Conservation (phyloP, 2,888 invertebrate genomes). For the Drosophila koepferae region DNA sequence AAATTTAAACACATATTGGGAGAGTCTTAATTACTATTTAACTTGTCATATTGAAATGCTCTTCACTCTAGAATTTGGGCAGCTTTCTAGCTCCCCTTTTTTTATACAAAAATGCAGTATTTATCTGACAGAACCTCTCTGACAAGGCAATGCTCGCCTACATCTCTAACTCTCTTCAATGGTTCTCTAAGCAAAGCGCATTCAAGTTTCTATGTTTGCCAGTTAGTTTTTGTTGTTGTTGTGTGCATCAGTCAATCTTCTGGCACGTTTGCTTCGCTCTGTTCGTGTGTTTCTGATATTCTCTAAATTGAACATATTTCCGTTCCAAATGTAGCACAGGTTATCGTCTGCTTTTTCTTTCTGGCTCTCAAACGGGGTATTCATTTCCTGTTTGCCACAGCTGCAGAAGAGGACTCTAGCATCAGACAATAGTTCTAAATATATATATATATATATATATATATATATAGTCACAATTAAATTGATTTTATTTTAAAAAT, state of each 20-base stretch:
- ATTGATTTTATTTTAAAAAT: background rate
- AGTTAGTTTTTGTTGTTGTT: slow-evolving; percentile 3
- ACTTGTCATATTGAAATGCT: too few relatives aligned
- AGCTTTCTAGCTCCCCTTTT: too few relatives aligned
- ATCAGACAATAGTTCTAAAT: background rate
- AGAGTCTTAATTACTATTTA: too few relatives aligned
- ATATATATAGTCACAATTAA: background rate
- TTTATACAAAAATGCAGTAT: too few relatives aligned
- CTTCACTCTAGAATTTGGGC: too few relatives aligned
- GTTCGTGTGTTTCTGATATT: slow-evolving; percentile 48
- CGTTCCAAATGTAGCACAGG: slow-evolving; percentile 51
- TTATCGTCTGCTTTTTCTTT: slow-evolving; percentile 1
- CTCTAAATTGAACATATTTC: slow-evolving; percentile 74
- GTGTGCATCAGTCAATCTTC: slow-evolving; percentile 51
- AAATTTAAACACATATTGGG: too few relatives aligned
- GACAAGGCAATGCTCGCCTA: background rate
- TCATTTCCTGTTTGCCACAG: slow-evolving; percentile 65
- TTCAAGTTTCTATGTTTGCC: background rate
- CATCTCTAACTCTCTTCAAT: background rate
- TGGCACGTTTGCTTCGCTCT: slow-evolving; percentile 12
- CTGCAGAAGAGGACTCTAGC: slow-evolving; percentile 8
- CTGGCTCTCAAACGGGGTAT: slow-evolving; percentile 43
- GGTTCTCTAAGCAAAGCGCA: slow-evolving; percentile 8
- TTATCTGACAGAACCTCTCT: too few relatives aligned
- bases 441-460: too few relatives aligned